Conservation (phyloP, 2,113 vertebrate genomes). For the Etia nguti region DNA sequence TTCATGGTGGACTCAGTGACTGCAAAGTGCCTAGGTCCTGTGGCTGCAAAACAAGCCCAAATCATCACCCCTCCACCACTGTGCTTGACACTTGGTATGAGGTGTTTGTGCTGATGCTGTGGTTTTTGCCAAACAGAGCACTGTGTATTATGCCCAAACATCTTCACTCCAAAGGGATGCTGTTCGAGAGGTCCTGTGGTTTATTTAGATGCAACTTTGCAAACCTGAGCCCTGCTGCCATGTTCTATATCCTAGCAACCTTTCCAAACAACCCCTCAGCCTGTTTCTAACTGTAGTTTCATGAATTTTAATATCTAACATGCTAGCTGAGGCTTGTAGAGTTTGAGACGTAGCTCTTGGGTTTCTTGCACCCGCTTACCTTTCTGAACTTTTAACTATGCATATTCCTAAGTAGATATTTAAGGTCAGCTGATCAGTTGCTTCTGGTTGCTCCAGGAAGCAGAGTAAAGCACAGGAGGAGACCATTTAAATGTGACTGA, state of each 20-base stretch:
- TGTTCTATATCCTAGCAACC: background rate
- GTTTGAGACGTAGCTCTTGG: background rate
- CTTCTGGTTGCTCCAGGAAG: background rate
- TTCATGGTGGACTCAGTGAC: too few relatives aligned
- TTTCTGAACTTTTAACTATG: background rate
- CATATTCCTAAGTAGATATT: background rate
- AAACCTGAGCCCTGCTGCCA: background rate
- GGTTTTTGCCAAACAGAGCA: background rate
- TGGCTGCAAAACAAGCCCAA: too few relatives aligned
- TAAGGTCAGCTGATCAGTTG: background rate
- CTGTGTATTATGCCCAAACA: background rate
- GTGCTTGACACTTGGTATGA: background rate
- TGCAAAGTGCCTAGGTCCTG: too few relatives aligned
- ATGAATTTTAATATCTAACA: background rate
- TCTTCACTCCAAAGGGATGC: background rate
- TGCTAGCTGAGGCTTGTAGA: background rate
- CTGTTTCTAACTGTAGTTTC: background rate
- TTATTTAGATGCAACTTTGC: background rate
- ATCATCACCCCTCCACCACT: background rate
- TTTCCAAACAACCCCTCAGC: background rate
- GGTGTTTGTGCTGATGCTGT: background rate
- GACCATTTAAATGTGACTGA: background rate
- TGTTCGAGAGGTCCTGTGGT: background rate
- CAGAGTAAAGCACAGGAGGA: background rate
- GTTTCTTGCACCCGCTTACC: background rate